phyloP scores from a whole-genome alignment of 2,113 vertebrate genomes.

The Synodontis membranacea region DNA sequence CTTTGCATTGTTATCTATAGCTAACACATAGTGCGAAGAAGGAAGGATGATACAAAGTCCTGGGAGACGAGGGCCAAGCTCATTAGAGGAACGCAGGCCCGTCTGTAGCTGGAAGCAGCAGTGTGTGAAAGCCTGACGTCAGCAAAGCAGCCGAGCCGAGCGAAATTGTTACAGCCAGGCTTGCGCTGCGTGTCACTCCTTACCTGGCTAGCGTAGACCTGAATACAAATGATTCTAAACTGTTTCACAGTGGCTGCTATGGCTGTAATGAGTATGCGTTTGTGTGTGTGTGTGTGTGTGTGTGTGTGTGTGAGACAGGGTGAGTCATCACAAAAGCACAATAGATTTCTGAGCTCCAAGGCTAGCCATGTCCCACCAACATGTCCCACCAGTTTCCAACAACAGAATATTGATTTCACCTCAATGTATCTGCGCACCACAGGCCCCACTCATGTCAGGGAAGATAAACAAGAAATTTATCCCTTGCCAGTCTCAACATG shows the following conservation, averaged over 20 bases:
- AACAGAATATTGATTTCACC: constrained; percentile 26
- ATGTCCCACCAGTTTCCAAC: constrained; percentile 27
- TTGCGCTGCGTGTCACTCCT: constrained; percentile 81
- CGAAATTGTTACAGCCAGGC: constrained; percentile 79
- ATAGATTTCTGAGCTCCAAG: constrained; percentile 9
- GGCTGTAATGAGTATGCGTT: constrained; percentile 7
- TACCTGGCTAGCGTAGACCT: constrained; percentile 78
- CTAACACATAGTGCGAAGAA: not conserved
- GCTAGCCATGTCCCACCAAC: constrained; percentile 12
- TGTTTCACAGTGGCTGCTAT: not conserved
- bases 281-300: not conserved
- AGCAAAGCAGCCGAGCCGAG: constrained; percentile 71
- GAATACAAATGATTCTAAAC: constrained; percentile 72
- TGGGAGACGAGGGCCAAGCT: constrained; percentile 76
- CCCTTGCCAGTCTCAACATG: not conserved
- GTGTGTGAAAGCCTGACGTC: constrained; percentile 39
- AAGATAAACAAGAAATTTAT: constrained; percentile 23
- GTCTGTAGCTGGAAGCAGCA: constrained; percentile 12
- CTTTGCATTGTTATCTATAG: not conserved
- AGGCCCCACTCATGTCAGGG: not conserved
- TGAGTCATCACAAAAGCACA: constrained; percentile 24
- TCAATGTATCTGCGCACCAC: not conserved
- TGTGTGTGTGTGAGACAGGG: not conserved
- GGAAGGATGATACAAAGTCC: constrained; percentile 36
- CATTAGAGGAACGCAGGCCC: constrained; percentile 39